Evolutionary conservation across 1,140 invertebrate genomes (phyloP).

Genomic region (Drosophila willistoni): DNA sequence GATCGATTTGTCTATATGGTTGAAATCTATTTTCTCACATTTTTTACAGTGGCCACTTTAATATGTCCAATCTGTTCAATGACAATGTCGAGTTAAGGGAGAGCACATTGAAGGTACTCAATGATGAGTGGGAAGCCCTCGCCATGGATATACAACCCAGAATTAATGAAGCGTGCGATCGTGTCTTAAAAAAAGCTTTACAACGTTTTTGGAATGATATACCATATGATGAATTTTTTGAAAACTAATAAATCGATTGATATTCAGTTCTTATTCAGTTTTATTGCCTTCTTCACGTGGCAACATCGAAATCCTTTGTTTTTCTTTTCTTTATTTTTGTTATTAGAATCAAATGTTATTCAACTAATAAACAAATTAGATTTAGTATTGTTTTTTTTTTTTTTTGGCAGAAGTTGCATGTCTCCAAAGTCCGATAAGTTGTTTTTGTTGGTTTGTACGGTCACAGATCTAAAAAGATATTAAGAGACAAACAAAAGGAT

Average conservation of each 20-base stretch:
- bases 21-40: too few species aligned
- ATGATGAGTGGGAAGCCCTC: conserved; percentile 50
- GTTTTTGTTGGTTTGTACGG: background rate
- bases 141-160: conserved; percentile 53
- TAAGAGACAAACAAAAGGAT: too few species aligned
- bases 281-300: background rate
- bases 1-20: too few species aligned
- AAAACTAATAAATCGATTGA: conserved; percentile 4
- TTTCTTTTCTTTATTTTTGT: background rate
- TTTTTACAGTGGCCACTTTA: conserved; percentile 45
- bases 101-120: conserved; percentile 57
- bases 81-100: conserved; percentile 52
- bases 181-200: conserved; percentile 17
- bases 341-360: background rate
- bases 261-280: background rate
- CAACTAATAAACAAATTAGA: background rate
- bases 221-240: conserved; percentile 64
- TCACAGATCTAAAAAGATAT: conserved; percentile 3
- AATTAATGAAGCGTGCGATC: conserved; percentile 43
- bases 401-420: background rate
- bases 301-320: background rate
- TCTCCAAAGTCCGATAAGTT: background rate
- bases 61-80: conserved; percentile 58
- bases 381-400: too few species aligned
- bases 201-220: conserved; percentile 47